phyloP scores from a whole-genome alignment of 2,888 invertebrate species.

The Oasisia sp. region DNA sequence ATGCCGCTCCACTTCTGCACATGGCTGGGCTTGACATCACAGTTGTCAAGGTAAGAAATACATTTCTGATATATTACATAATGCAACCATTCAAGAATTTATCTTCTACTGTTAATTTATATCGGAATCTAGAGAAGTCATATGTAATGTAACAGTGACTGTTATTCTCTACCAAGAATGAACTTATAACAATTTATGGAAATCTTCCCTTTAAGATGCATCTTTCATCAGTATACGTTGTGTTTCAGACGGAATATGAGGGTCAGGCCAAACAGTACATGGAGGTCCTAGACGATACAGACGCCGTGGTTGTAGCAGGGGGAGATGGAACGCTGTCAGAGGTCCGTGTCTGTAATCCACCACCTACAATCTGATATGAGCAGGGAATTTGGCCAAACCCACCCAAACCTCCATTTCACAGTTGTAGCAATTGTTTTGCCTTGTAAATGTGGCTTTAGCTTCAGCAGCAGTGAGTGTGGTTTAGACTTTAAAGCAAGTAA shows the following conservation, averaged over 20 bases:
- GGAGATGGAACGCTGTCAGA: constrained; percentile 95
- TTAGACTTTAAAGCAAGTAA: background rate
- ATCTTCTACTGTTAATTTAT: too few species aligned
- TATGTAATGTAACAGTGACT: too few species aligned
- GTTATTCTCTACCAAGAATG: background rate
- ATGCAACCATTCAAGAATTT: background rate
- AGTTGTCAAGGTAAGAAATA: constrained; percentile 60
- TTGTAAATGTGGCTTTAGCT: too few species aligned
- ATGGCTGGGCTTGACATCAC: constrained; percentile 82
- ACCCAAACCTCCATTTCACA: too few species aligned
- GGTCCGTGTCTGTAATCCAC: constrained; percentile 66
- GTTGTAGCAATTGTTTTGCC: too few species aligned
- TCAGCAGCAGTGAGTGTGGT: too few species aligned
- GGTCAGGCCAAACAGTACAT: constrained; percentile 87
- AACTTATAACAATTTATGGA: background rate
- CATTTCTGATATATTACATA: background rate
- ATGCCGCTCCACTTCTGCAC: constrained; percentile 92
- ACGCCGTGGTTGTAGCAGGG: constrained; percentile 90
- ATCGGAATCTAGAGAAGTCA: too few species aligned
- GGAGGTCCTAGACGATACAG: constrained; percentile 79
- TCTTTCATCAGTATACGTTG: background rate
- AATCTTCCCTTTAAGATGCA: background rate
- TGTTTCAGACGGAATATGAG: constrained; percentile 83
- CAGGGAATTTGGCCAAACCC: too few species aligned
- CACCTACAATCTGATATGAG: too few species aligned